Base-by-base conservation (phyloP, 2,797 vertebrate species). In the Syngnathus rostellatus region DNA sequence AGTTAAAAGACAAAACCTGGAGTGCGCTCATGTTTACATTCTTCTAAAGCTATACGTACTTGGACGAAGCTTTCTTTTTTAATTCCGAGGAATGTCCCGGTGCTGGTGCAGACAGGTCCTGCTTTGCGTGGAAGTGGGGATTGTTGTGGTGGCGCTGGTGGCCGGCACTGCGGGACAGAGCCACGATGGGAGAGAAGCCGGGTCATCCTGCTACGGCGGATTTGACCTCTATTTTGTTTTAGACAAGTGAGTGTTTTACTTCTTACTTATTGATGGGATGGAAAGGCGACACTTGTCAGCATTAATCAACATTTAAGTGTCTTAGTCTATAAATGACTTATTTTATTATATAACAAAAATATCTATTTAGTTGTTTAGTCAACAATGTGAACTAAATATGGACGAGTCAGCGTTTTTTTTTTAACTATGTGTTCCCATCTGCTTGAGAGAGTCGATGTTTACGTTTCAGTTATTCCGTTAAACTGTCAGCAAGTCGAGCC, bases 171-270 rank as follows among this genome's bases (percentile, higher is more conserved):
- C 81, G 0, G 93, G 89, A 63, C 93, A 95, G 71, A 85, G 83
- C 50, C 87, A 85, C 0, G 90, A 85, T 67, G 85, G 82, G 55
- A 90, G 91, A 79, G 89, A 92, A 1, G 90, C 91, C 0, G 92
- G 93, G 63, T 92, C 93, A n/a, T 95, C 97, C 70, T 99, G 97
- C 90, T 99, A 95, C 0, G 97, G 97, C 45, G 96, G 96, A 72
- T 99, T 99, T 80, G 97, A 99, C 86, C 87, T 99, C 37, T 99
- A 97, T 89, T 99, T 99, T 90, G 94, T 99, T 63, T 80, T 99
- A 80, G 96, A 99, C 93, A 98, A 98, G 97, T 99, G 91, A 98
- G 96, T 98, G 66, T 43, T 61, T 50, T 51, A 31, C n/a, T 45
- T 54, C 46, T 8, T 64, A 48, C 48, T 51, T 11, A 1, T 17